Conservation (phyloP, 92 coral and sea anemone genomes). For the Montipora capitata region DNA sequence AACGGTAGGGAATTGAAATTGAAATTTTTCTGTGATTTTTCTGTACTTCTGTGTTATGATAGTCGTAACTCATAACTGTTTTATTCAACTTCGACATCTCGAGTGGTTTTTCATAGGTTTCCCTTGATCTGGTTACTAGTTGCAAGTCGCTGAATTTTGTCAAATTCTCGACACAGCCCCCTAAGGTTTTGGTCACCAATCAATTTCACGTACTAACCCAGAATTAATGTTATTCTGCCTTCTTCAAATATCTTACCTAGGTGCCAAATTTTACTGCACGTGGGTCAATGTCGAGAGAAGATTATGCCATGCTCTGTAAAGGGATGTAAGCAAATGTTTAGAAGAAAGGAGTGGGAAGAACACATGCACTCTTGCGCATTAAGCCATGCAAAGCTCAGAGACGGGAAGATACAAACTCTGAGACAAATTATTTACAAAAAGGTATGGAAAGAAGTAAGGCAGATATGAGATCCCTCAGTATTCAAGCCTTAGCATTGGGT, state of each 20-base stretch:
- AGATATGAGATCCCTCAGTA: too few species aligned
- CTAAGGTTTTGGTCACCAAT: background rate
- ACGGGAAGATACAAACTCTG: constrained; percentile 1
- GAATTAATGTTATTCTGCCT: background rate
- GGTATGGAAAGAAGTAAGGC: background rate
- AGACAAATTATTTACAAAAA: background rate
- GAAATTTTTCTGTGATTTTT: too few species aligned
- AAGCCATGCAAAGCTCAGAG: background rate
- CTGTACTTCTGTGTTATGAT: too few species aligned
- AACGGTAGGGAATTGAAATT: too few species aligned
- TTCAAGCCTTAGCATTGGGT: too few species aligned
- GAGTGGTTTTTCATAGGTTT: too few species aligned
- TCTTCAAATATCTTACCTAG: background rate
- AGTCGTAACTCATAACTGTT: too few species aligned
- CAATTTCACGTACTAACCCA: background rate
- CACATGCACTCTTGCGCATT: background rate
- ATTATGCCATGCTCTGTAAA: background rate
- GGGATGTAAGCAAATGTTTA: constrained; percentile 20
- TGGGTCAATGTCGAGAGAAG: constrained; percentile 29
- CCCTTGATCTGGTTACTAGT: too few species aligned
- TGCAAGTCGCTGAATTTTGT: too few species aligned
- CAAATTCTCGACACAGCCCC: background rate
- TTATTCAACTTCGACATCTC: too few species aligned
- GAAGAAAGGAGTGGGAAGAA: constrained; percentile 11
- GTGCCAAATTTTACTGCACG: background rate